These are phyloP conservation scores for Leucania comma DNA, from an alignment of 2,888 invertebrate genomes.

Conservation along the genomic window DNA sequence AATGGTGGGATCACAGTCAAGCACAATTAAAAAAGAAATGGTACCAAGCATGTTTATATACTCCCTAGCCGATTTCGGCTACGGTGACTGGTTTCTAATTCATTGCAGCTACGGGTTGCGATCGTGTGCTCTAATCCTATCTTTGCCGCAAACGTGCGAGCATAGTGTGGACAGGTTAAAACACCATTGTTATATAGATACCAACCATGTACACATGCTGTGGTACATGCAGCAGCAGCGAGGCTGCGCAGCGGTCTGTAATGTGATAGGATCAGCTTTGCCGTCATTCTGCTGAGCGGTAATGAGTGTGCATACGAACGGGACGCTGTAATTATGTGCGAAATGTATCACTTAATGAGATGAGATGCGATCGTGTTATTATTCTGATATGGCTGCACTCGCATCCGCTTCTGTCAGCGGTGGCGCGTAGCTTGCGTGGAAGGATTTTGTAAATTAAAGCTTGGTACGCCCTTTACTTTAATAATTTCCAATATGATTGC, in stretches of 20 bases:
- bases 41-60: too few relatives aligned
- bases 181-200: too few relatives aligned
- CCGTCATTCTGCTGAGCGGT: slow-evolving; percentile 4
- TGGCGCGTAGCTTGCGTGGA: too few relatives aligned
- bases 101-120: too few relatives aligned
- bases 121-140: too few relatives aligned
- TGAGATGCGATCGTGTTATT: slow-evolving; percentile 18
- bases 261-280: background rate
- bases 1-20: too few relatives aligned
- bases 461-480: background rate
- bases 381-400: slow-evolving; percentile 1
- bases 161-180: too few relatives aligned
- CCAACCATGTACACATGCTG: too few relatives aligned
- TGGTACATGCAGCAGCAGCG: background rate
- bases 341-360: slow-evolving; percentile 33
- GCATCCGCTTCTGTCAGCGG: slow-evolving; percentile 11
- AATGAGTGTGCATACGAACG: slow-evolving; percentile 1
- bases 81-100: too few relatives aligned
- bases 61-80: too few relatives aligned
- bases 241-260: background rate
- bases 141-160: too few relatives aligned
- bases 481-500: background rate
- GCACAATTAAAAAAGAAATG: too few relatives aligned
- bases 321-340: background rate
- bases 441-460: background rate